Percentiles rank a stretch among this genome's conserved stretches.
Evolutionary conservation across 2,113 vertebrate species (phyloP).

Genomic region (Chinchilla lanigera): DNA sequence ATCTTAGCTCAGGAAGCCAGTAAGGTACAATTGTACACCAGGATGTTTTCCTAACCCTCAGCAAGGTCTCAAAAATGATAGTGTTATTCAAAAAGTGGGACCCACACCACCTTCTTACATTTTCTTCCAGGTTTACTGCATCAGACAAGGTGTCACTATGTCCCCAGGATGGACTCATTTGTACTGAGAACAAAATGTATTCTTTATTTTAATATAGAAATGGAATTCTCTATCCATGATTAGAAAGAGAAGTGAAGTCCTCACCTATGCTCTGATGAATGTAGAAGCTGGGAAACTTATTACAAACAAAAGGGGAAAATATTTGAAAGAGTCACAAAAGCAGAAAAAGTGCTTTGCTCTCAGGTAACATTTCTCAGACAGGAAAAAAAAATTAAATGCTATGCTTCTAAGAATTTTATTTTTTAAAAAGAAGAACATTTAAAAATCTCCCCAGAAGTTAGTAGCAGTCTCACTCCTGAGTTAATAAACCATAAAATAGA

Average conservation of each 20-base stretch:
- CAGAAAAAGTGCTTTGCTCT: constrained; percentile 15
- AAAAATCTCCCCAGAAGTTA: not conserved
- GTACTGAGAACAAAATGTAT: not conserved
- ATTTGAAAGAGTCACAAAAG: not conserved
- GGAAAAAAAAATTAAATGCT: not conserved
- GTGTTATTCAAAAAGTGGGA: not conserved
- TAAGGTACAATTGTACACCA: constrained; percentile 50
- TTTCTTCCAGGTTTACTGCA: not conserved
- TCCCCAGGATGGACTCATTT: not conserved
- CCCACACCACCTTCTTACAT: not conserved
- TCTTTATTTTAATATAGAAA: not conserved
- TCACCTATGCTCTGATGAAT: not conserved
- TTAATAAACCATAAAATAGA: not conserved
- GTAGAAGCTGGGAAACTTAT: not conserved
- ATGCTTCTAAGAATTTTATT: not conserved
- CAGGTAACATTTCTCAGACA: not conserved
- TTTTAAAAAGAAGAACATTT: not conserved
- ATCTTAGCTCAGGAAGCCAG: constrained; percentile 79
- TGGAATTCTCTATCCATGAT: not conserved
- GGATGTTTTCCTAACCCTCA: constrained; percentile 75
- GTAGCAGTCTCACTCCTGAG: not conserved
- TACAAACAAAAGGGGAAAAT: not conserved
- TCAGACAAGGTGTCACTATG: not conserved
- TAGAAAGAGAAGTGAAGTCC: not conserved
- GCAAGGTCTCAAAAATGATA: not conserved